Evolutionary conservation across 2,888 invertebrate genomes (phyloP).

Genomic region (Ormyrus nitidulus): DNA sequence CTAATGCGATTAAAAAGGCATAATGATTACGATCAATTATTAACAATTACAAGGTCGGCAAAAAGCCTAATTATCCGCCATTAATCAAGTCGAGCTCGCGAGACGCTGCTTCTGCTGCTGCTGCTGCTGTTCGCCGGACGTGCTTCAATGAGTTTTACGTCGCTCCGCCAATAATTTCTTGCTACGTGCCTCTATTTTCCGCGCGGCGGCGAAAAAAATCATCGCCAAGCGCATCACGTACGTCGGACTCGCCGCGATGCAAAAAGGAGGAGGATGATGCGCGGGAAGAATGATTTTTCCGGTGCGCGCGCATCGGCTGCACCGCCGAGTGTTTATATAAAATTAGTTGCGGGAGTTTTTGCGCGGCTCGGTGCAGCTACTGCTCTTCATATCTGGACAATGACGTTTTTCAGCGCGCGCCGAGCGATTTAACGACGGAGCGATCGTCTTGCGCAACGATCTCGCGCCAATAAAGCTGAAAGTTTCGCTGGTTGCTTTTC

Average conservation of each 20-base stretch:
- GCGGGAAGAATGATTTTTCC: no score
- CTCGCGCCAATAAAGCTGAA: background rate
- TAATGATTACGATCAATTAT: conserved; percentile 73
- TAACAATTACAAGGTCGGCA: conserved; percentile 71
- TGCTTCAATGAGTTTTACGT: no score
- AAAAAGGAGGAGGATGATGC: no score
- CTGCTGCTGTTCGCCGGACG: no score
- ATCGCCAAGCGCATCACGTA: no score
- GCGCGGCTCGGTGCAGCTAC: background rate
- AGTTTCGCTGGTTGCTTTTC: conserved; percentile 20
- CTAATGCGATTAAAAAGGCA: conserved; percentile 60
- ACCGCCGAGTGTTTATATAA: no score
- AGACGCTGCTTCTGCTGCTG: no score
- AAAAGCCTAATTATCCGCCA: conserved; percentile 71
- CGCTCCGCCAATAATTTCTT: no score
- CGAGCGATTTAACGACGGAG: conserved; percentile 2
- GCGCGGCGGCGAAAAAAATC: no score
- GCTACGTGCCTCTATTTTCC: no score
- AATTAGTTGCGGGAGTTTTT: background rate
- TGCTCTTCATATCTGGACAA: background rate
- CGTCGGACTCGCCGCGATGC: no score
- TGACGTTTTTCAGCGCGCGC: background rate
- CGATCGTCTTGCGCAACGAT: conserved; percentile 23
- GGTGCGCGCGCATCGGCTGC: no score
- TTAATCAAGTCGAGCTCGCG: conserved; percentile 66